These are phyloP conservation scores for Stegodyphus dumicola DNA, from an alignment of 1,140 invertebrate genomes.

Conservation along the genomic window DNA sequence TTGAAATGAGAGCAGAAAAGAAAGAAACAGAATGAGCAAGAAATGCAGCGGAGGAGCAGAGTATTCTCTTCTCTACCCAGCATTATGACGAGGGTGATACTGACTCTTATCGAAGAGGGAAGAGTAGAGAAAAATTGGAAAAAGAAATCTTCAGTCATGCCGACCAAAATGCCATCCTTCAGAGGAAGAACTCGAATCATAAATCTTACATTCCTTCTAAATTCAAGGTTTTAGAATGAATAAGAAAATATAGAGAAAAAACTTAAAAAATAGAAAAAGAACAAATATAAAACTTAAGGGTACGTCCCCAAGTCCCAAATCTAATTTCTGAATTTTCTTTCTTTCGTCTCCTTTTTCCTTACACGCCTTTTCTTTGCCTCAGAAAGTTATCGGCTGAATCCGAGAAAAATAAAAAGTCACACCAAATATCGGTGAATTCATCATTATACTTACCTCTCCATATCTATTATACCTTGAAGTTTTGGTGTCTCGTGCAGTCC, in stretches of 20 bases:
- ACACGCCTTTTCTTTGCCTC: slow-evolving; percentile 3
- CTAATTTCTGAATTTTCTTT: slow-evolving; percentile 25
- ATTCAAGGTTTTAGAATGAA: slow-evolving; percentile 42
- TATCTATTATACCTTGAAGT: background rate
- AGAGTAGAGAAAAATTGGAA: background rate
- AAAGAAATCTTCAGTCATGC: slow-evolving; percentile 14
- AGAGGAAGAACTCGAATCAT: slow-evolving; percentile 19
- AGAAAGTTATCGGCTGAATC: slow-evolving; percentile 26
- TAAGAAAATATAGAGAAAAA: too few species aligned
- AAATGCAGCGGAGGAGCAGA: too few species aligned
- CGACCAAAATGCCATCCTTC: slow-evolving; percentile 15
- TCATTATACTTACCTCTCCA: slow-evolving; percentile 14
- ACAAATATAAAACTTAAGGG: slow-evolving; percentile 36
- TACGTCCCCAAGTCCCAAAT: slow-evolving; percentile 35
- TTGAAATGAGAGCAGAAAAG: too few species aligned
- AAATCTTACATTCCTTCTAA: slow-evolving; percentile 34
- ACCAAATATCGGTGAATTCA: slow-evolving; percentile 29
- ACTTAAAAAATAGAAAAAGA: background rate
- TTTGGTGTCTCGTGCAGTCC: too few species aligned
- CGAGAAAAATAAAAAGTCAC: slow-evolving; percentile 11
- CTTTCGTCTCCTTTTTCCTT: slow-evolving; percentile 1
- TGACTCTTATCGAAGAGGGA: background rate
- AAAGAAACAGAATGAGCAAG: too few species aligned
- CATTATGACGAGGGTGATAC: slow-evolving; percentile 44
- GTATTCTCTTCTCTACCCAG: background rate